Base-by-base conservation (phyloP, 2,888 invertebrate species). In the Brenthis daphne region DNA sequence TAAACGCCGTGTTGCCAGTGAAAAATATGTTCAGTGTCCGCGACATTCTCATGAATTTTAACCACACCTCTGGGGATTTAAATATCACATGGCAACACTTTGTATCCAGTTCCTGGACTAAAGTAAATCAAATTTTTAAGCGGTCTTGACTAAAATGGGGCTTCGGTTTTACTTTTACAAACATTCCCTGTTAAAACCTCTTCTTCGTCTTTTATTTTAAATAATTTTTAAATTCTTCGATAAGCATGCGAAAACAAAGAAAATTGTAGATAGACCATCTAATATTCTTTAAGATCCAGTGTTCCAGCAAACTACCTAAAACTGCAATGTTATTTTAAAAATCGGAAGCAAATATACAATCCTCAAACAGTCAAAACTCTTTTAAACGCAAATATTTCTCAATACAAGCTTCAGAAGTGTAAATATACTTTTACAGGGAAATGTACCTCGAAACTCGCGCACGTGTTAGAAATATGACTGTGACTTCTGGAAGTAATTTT, bases 31-130 rank as follows among this genome's bases (percentile, higher is more conserved):
- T 77, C 76, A 79, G 77, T 79, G 78, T 79, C 77, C 79, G 77
- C 78, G 78, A 79, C 80, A 80, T 80, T 74, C 84, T 88, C 88
- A 86, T 90, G 90, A 89, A 90, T 90, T 87, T 90, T 87, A 88
- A 89, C 61, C 66, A 53, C 64, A 65, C 72, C 64, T 64, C 16
- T 33, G 68, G 63, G 63, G 70, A 68, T 72, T 70, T 69, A 65
- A 66, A 66, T 69, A 64, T 66, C 65, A 65, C 65, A 69, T 61
- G 65, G 67, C 69, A 70, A 70, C 67, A 70, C 64, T 57, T 67
- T 47, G 58, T 53, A 53, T 60, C 29, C 33, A 55, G 43, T 37
- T 56, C 47, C 50, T 24, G 51, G 63, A 20, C 33, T 60, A 57
- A 48, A 51, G 67, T 50, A 50, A 67, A 56, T 67, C 51, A 53